Evolutionary conservation across 2,797 vertebrate species (phyloP).

Genomic region (Mormyrops boulengeri): DNA sequence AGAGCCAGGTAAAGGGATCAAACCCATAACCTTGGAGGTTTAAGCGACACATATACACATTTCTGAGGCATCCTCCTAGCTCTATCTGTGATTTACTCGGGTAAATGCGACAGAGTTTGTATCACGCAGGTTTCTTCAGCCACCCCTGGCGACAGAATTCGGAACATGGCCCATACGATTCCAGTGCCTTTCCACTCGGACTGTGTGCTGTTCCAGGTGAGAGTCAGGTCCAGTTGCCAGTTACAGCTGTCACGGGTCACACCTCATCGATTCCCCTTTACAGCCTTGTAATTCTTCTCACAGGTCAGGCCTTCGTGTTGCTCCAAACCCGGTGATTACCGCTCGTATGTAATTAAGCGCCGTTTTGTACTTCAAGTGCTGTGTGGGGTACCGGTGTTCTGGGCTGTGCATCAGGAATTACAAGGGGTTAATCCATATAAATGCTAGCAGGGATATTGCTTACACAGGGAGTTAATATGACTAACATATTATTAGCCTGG

Average conservation of each 20-base stretch:
- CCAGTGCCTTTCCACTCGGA: background rate
- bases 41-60: background rate
- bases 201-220: background rate
- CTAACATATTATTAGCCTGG: conserved; percentile 63
- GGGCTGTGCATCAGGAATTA: conserved; percentile 35
- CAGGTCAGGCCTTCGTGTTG: background rate
- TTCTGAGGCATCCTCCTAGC: background rate
- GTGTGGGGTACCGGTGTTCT: background rate
- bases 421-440: conserved; percentile 63
- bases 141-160: background rate
- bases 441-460: conserved; percentile 58
- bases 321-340: conserved; percentile 17
- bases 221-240: background rate
- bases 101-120: background rate
- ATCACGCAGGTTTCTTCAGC: background rate
- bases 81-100: background rate
- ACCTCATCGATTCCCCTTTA: conserved; percentile 24
- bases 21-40: background rate
- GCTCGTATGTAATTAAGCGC: conserved; percentile 29
- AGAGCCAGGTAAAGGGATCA: background rate
- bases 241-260: conserved; percentile 27
- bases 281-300: conserved; percentile 23
- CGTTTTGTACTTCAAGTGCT: conserved; percentile 22
- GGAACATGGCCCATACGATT: background rate
- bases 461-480: conserved; percentile 61